Base-by-base conservation (phyloP, 2,888 invertebrate species). In the Aporophyla nigra region DNA sequence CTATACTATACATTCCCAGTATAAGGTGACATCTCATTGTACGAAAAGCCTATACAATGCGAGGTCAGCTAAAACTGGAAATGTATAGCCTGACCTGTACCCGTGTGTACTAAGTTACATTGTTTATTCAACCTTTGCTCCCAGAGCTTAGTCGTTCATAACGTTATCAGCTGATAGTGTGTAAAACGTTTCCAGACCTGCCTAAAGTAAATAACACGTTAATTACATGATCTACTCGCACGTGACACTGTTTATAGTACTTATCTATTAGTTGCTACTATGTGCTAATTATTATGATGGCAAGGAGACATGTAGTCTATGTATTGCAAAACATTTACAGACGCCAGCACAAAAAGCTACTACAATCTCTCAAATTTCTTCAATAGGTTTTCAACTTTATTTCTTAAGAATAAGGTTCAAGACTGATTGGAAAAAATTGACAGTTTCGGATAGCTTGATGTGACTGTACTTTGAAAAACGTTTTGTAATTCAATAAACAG, bases 81-180 rank as follows among this genome's bases (percentile, higher is more conserved):
- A 33, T 3, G 1, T 33, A 33, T 33, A 33, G 33, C 33, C 3
- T 1, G 33, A 33, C 33, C 33, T 33, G 33, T 33, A 33, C 33
- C 33, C 33, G 33, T n/a, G n/a, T n/a, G n/a, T 33, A 33, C 33
- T 5, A 6, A 19, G n/a, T 49, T 33, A 33, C 27, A 61, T 27
- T 62, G 62, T 61, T 51, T 66, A 84, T 68, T 43, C 63, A 73
- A 76, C 67, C 80, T 81, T 79, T 78, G 72, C 19, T 40, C 79
- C 33, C 21, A 9, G 27, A 49, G 19, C 49, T 70, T 5, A 76
- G 58, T 46, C 14, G 21, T 71, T 46, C 14, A 68, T 70, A 53
- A 40, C 14, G 49, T 58, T 70, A 84, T 82, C 65, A 65, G 71
- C 54, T 56, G 65, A 74, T 71, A 68, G 43, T 43, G 5, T 59